Conservation (phyloP, 2,888 invertebrate genomes). For the Drosophila trichaetosa region DNA sequence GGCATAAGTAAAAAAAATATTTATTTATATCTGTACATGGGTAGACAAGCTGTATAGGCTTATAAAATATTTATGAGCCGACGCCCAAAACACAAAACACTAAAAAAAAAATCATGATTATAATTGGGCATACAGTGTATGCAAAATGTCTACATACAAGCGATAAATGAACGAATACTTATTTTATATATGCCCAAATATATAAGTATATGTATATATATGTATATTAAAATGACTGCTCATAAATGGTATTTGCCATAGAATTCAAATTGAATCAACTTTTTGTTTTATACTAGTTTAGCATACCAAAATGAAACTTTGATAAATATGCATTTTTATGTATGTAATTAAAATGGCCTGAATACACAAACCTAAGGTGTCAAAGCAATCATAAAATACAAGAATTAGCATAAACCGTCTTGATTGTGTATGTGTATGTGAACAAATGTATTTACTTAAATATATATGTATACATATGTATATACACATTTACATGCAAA, state of each 20-base stretch:
- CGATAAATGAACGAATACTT: neutral
- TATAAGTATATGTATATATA: neutral
- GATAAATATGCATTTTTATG: neutral
- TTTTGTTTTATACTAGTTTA: neutral
- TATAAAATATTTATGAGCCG: constrained; percentile 62
- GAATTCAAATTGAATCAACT: neutral
- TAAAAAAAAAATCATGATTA: constrained; percentile 40
- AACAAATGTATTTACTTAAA: neutral
- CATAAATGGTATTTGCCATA: neutral
- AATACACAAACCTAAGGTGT: constrained; percentile 30
- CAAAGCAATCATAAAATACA: constrained; percentile 30
- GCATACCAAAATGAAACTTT: neutral
- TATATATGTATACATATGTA: neutral
- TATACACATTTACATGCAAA: neutral
- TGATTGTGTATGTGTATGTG: neutral
- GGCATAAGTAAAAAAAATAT: neutral
- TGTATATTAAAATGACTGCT: neutral
- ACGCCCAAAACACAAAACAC: constrained; percentile 15
- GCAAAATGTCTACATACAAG: constrained; percentile 6
- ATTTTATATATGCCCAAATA: constrained; percentile 1
- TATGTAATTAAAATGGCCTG: constrained; percentile 7
- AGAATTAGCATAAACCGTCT: constrained; percentile 35
- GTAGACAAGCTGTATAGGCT: constrained; percentile 20
- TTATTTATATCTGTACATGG: neutral
- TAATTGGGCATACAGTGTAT: constrained; percentile 53